phyloP scores from a whole-genome alignment of 2,888 invertebrate genomes.

The Myathropa florea region DNA sequence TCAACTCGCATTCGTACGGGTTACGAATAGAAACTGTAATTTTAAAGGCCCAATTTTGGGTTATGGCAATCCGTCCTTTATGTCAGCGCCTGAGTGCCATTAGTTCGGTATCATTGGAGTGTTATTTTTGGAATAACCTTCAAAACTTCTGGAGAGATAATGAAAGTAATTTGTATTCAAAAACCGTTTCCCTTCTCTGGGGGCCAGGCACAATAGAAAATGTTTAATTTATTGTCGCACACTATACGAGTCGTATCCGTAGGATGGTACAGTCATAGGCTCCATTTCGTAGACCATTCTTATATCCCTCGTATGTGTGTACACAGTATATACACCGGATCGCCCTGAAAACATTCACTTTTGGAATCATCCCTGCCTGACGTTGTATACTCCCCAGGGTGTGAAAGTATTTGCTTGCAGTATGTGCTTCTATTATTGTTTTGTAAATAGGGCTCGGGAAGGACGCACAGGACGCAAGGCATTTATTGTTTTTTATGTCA shows the following conservation, averaged over 20 bases:
- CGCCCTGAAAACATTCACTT: not conserved
- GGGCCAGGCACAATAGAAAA: conserved; percentile 35
- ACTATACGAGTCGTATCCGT: not conserved
- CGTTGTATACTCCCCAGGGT: conserved; percentile 24
- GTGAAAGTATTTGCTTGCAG: conserved; percentile 59
- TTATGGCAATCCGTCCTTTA: conserved; percentile 59
- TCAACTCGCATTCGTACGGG: conserved; percentile 10
- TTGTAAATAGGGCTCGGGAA: conserved; percentile 32
- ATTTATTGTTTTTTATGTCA: conserved; percentile 47
- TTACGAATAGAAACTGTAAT: conserved; percentile 37
- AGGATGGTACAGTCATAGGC: not conserved
- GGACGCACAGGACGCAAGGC: conserved; percentile 20
- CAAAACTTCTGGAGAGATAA: conserved; percentile 52
- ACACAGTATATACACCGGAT: too few relatives aligned
- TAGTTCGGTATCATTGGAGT: conserved; percentile 55
- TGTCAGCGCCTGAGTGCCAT: conserved; percentile 56
- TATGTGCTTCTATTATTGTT: conserved; percentile 46
- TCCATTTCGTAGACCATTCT: not conserved
- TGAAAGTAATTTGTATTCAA: conserved; percentile 67
- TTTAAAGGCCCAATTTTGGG: conserved; percentile 50
- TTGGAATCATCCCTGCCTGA: not conserved
- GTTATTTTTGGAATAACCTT: conserved; percentile 59
- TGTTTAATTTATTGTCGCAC: conserved; percentile 44
- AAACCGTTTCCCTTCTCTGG: conserved; percentile 37
- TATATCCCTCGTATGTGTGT: not conserved